These are phyloP conservation scores for Trissolcus basalis DNA, from an alignment of 1,140 invertebrate species.

Conservation along the genomic window DNA sequence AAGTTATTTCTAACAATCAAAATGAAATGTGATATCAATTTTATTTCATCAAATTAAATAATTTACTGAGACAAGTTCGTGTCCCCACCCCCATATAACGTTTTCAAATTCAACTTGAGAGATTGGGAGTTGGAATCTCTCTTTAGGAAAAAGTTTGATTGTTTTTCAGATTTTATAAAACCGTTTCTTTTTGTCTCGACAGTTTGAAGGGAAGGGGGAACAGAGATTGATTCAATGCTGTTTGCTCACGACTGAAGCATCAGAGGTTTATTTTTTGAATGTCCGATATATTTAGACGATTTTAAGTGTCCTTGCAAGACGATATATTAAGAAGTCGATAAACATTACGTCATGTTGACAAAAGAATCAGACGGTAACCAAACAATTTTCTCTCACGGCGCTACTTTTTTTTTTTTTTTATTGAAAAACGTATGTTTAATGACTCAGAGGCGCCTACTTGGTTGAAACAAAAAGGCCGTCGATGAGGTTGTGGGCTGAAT, in stretches of 20 bases:
- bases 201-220: slow-evolving; percentile 54
- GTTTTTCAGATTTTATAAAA: too few relatives aligned
- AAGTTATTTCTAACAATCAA: too few relatives aligned
- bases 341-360: slow-evolving; percentile 40
- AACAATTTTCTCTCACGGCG: slow-evolving; percentile 23
- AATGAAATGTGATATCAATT: too few relatives aligned
- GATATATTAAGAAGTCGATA: slow-evolving; percentile 34
- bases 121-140: too few relatives aligned
- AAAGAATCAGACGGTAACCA: slow-evolving; percentile 15
- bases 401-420: not conserved
- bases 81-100: too few relatives aligned
- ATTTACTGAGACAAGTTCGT: too few relatives aligned
- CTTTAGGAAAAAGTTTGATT: too few relatives aligned
- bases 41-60: too few relatives aligned
- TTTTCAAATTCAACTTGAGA: too few relatives aligned
- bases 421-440: too few relatives aligned
- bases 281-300: slow-evolving; percentile 67
- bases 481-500: slow-evolving; percentile 10
- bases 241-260: slow-evolving; percentile 64
- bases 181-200: slow-evolving; percentile 35
- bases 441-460: slow-evolving; percentile 21
- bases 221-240: slow-evolving; percentile 50
- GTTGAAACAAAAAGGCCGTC: slow-evolving; percentile 42
- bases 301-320: slow-evolving; percentile 54
- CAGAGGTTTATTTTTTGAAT: slow-evolving; percentile 62